phyloP scores from a whole-genome alignment of 2,888 invertebrate species.

The Lasioglossum zephyrum region DNA sequence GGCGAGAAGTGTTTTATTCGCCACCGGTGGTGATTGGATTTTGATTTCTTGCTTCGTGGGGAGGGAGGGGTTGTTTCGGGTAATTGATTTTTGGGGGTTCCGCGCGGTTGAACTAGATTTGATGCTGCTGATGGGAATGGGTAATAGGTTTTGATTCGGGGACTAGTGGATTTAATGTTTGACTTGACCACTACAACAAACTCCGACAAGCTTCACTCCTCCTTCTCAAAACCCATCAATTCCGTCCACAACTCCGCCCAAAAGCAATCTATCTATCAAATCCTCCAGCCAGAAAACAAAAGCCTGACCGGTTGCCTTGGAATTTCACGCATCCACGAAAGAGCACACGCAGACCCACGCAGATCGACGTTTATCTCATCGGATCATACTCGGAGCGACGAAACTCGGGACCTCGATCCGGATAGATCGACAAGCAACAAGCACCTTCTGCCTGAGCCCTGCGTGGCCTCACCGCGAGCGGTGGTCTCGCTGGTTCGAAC shows the following conservation, averaged over 20 bases:
- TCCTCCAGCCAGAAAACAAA: neutral
- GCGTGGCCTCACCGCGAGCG: slow-evolving; percentile 46
- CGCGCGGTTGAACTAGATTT: neutral
- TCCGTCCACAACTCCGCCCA: neutral
- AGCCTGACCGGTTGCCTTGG: neutral
- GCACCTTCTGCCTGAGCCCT: neutral
- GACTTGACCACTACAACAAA: neutral
- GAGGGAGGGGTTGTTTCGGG: neutral
- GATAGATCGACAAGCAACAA: slow-evolving; percentile 19
- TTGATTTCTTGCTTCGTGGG: neutral
- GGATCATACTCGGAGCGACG: slow-evolving; percentile 1
- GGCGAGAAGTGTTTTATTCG: neutral
- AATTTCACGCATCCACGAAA: slow-evolving; percentile 11
- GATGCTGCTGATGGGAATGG: neutral
- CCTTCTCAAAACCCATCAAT: neutral
- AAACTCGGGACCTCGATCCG: neutral
- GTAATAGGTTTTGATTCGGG: neutral
- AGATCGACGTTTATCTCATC: neutral
- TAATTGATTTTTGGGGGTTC: neutral
- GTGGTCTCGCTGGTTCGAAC: slow-evolving; percentile 60
- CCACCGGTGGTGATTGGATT: neutral
- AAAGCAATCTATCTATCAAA: neutral
- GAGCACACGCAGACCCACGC: neutral
- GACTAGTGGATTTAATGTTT: neutral
- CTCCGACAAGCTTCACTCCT: neutral